phyloP scores from a whole-genome alignment of 2,797 vertebrate species.

The Aphelocoma californica region DNA sequence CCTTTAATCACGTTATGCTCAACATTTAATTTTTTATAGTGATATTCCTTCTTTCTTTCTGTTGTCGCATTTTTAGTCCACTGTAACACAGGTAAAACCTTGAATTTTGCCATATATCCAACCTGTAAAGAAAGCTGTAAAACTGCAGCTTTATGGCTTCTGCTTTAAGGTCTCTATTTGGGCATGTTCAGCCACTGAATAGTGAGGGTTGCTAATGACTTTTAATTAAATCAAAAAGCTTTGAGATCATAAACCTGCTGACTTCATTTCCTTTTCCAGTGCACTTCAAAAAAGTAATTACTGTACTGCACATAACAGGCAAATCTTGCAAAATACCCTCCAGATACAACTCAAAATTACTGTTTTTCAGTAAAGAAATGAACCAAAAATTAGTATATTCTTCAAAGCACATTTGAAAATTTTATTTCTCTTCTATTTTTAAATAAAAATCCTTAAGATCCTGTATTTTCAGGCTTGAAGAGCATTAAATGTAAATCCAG shows the following conservation, averaged over 20 bases:
- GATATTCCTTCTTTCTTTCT: background rate
- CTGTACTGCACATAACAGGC: slow-evolving; percentile 38
- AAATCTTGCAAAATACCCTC: slow-evolving; percentile 40
- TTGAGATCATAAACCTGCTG: slow-evolving; percentile 54
- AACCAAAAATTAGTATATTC: background rate
- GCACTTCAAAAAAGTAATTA: slow-evolving; percentile 57
- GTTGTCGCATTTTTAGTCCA: background rate
- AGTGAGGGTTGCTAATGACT: slow-evolving; percentile 38
- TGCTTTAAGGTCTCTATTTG: background rate
- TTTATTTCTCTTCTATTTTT: background rate
- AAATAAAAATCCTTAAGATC: background rate
- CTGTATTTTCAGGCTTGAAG: background rate
- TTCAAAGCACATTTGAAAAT: background rate
- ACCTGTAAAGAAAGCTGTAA: background rate
- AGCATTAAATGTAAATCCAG: background rate
- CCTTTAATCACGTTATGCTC: slow-evolving; percentile 8
- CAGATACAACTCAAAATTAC: slow-evolving; percentile 42
- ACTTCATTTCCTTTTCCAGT: slow-evolving; percentile 58
- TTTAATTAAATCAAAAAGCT: slow-evolving; percentile 66
- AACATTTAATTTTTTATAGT: slow-evolving; percentile 30
- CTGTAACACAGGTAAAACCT: background rate
- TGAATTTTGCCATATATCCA: background rate
- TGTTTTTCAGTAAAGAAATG: slow-evolving; percentile 10
- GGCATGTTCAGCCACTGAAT: slow-evolving; percentile 15
- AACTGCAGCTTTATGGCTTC: background rate